These are phyloP conservation scores for Reinhardtius hippoglossoides DNA, from an alignment of 2,113 vertebrate species.

Conservation along the genomic window DNA sequence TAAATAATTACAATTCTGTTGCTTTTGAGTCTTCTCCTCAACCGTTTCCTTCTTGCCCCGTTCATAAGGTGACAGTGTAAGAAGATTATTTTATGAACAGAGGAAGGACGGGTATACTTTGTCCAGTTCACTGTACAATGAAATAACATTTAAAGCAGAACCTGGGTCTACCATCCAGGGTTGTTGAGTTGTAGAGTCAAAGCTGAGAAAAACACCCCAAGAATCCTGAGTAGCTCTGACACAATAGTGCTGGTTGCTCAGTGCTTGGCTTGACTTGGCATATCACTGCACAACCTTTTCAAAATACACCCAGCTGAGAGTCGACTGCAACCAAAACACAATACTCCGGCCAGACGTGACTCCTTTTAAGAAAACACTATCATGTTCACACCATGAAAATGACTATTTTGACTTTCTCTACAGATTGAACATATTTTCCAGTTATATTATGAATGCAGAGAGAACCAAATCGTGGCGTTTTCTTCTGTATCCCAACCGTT, in stretches of 20 bases:
- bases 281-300: constrained; percentile 39
- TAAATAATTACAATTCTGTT: constrained; percentile 56
- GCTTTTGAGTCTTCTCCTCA: constrained; percentile 25
- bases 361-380: constrained; percentile 50
- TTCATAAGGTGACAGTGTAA: background rate
- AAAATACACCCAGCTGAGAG: constrained; percentile 42
- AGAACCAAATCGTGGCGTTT: background rate
- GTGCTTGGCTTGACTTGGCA: constrained; percentile 43
- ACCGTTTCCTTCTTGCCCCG: constrained; percentile 24
- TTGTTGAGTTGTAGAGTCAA: constrained; percentile 52
- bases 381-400: constrained; percentile 29
- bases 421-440: constrained; percentile 10
- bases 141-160: constrained; percentile 11
- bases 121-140: background rate
- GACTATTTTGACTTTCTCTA: background rate
- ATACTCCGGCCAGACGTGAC: constrained; percentile 28
- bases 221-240: constrained; percentile 68
- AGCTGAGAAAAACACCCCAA: constrained; percentile 38
- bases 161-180: constrained; percentile 29
- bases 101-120: background rate
- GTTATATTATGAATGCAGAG: constrained; percentile 6
- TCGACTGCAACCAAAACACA: constrained; percentile 38
- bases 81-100: background rate
- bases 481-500: background rate
- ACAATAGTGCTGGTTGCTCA: constrained; percentile 56